A percentile compares a stretch with the other conserved stretches of the same genome.
Evolutionary conservation across 2,888 invertebrate species (phyloP).

Genomic region (Aleiodes alternator): DNA sequence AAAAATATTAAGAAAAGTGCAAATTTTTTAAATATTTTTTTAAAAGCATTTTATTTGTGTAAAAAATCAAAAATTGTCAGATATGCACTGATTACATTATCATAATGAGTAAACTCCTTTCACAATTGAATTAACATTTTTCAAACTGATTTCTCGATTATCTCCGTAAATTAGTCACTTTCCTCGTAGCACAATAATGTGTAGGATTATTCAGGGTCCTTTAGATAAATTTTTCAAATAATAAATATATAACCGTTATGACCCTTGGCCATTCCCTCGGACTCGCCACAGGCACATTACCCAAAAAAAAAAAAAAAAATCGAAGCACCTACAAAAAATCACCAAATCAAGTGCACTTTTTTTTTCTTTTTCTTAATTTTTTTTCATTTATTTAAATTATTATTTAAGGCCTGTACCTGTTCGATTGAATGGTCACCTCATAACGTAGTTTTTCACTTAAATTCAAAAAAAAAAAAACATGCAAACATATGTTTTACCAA

Average conservation of each 20-base stretch:
- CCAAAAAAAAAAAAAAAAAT: background rate
- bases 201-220: constrained; percentile 5
- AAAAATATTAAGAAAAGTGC: no score
- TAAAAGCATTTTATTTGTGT: no score
- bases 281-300: constrained; percentile 36
- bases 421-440: constrained; percentile 32
- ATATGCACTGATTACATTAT: no score
- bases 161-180: background rate
- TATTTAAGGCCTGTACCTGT: constrained; percentile 29
- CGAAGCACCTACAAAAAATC: background rate
- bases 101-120: no score
- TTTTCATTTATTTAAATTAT: no score
- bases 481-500: constrained; percentile 18
- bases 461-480: background rate
- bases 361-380: no score
- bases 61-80: no score
- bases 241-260: constrained; percentile 27
- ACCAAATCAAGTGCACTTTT: background rate
- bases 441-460: background rate
- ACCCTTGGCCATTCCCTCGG: constrained; percentile 36
- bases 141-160: background rate
- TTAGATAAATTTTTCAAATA: background rate
- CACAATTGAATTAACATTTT: no score
- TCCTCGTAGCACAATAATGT: background rate
- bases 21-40: no score